Base-by-base conservation (phyloP, 2,888 invertebrate species). In the Elmis aenea region DNA sequence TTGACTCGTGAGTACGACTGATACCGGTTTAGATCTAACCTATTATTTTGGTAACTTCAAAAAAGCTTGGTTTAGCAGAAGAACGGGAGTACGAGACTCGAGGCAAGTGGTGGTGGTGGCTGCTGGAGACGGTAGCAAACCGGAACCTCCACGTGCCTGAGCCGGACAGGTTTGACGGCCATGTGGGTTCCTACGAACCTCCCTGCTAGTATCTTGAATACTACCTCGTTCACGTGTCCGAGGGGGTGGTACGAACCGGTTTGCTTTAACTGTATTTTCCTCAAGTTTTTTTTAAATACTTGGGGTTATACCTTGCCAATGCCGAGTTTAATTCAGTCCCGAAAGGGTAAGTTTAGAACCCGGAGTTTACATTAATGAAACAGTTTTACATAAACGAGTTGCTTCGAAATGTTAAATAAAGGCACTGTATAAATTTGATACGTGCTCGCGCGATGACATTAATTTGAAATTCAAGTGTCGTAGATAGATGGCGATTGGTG, bases 151-250 rank as follows among this genome's bases (percentile, higher is more conserved):
- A 59, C 60, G 61, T 62, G 61, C 57, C 58, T 29, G 42, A 50
- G 49, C 48, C 42, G 50, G 53, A 61, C 61, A 58, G 62, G 62
- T 62, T 62, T 60, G 62, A 61, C 61, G 45, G 52, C 57, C 62
- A 62, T 62, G 58, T 61, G 63, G 51, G 40, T 43, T 35, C 43
- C 40, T 35, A 43, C 43, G 28, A 42, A 45, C 40, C 45, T 43
- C 42, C 46, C 40, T 39, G 32, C 34, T 20, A 26, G 29, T 25
- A 27, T 26, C 31, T 41, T 26, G 29, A 25, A 32, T 33, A 24
- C n/a, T 25, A 34, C 29, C 38, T 42, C 31, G 42, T 42, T 40
- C 42, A 34, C 43, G 26, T 38, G 48, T 40, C 41, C 48, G 48
- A 55, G 52, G 50, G 58, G 58, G 58, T 54, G 54, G 51, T 42